These are phyloP conservation scores for Sphaeridia pumilis DNA, from an alignment of 2,888 invertebrate species.

Conservation along the genomic window DNA sequence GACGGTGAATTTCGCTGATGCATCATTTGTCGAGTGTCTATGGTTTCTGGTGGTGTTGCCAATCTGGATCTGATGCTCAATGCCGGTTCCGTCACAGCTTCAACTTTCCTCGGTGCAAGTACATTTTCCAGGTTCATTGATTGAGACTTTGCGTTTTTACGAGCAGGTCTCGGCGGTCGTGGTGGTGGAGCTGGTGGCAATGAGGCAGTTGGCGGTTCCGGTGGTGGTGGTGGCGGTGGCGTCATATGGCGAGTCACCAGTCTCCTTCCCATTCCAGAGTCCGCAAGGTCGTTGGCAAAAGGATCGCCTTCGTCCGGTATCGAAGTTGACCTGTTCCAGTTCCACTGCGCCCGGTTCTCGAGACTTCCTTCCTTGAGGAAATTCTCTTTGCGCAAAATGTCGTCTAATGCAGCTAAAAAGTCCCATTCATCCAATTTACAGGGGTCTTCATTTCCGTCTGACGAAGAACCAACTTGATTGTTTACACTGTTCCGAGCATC, in stretches of 20 bases:
- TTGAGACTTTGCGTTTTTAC: constrained; percentile 28
- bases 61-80: no score
- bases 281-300: background rate
- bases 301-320: background rate
- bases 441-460: no score
- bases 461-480: no score
- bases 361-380: constrained; percentile 17
- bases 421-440: constrained; percentile 36
- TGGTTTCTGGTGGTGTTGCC: background rate
- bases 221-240: background rate
- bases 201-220: background rate
- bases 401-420: constrained; percentile 30
- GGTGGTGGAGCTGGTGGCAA: background rate
- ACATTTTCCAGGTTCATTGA: constrained; percentile 22
- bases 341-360: background rate
- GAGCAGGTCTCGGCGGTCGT: constrained; percentile 29
- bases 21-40: background rate
- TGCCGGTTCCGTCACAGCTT: no score
- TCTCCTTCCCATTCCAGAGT: background rate
- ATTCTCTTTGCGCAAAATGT: constrained; percentile 32
- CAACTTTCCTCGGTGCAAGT: background rate
- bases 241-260: background rate
- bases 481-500: no score
- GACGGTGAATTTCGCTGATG: background rate
- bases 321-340: background rate